Evolutionary conservation across 2,113 vertebrate genomes (phyloP).

Genomic region (Camarhynchus parvulus): DNA sequence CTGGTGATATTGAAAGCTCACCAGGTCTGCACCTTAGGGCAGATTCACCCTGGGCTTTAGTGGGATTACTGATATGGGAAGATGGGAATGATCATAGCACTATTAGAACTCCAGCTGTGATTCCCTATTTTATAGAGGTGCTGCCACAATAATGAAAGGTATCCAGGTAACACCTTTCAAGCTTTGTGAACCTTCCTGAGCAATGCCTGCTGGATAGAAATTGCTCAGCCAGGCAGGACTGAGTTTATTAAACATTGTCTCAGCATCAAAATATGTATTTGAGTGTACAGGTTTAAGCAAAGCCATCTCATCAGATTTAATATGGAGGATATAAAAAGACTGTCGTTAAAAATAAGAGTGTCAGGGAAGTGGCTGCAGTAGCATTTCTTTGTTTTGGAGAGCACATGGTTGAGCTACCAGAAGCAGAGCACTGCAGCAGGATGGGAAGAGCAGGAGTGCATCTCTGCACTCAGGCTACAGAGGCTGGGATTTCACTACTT

Average conservation of each 20-base stretch:
- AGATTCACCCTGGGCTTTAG: not conserved
- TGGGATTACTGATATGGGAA: not conserved
- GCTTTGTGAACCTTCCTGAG: not conserved
- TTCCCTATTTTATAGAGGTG: not conserved
- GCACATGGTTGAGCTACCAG: not conserved
- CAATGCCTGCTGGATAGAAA: not conserved
- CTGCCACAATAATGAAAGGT: not conserved
- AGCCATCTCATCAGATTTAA: not conserved
- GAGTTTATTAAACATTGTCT: not conserved
- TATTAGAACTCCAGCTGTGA: not conserved
- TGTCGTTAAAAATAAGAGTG: not conserved
- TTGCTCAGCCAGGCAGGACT: not conserved
- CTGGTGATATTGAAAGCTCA: not conserved
- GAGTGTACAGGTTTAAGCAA: not conserved
- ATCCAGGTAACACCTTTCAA: not conserved
- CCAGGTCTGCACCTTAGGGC: not conserved
- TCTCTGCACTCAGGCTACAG: not conserved
- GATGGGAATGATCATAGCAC: not conserved
- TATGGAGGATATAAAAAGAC: not conserved
- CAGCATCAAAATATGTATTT: constrained; percentile 9
- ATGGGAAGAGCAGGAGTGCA: not conserved
- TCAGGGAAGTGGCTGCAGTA: not conserved
- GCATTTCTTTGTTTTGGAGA: not conserved
- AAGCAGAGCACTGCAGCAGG: not conserved
- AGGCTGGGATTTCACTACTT: not conserved